A percentile compares a stretch with the other conserved stretches of the same genome.
Conservation (phyloP, 2,888 invertebrate species). For the Sminthurinus aureus region DNA sequence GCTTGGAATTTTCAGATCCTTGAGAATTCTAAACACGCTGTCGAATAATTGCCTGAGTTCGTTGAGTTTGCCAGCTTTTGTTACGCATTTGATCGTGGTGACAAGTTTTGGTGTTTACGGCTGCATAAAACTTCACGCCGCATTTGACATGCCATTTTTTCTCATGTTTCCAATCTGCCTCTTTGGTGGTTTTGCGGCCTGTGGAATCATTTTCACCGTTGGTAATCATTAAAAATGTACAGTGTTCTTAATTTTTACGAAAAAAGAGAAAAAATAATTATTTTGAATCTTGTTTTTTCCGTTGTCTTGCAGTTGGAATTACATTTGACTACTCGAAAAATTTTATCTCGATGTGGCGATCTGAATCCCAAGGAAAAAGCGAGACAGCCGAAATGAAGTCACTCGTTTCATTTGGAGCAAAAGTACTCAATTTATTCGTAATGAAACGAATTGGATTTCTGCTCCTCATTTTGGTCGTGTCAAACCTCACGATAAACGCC, state of each 20-base stretch:
- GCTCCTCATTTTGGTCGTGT: not conserved
- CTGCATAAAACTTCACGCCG: not conserved
- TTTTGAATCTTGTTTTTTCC: too few relatives aligned
- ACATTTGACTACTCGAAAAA: not conserved
- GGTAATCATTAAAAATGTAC: too few relatives aligned
- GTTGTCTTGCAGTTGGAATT: not conserved
- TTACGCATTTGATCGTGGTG: too few relatives aligned
- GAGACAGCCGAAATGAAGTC: not conserved
- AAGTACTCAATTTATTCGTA: not conserved
- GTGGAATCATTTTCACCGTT: not conserved
- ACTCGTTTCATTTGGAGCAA: not conserved
- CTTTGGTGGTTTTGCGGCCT: not conserved
- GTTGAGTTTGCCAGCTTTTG: too few relatives aligned
- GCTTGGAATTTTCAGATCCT: too few relatives aligned
- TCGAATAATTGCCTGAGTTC: too few relatives aligned
- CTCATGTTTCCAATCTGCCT: not conserved
- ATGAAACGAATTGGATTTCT: not conserved
- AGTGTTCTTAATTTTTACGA: too few relatives aligned
- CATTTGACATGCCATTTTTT: not conserved
- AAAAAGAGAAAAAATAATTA: too few relatives aligned
- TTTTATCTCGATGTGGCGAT: not conserved
- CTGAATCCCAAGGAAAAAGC: not conserved
- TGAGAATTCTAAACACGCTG: too few relatives aligned
- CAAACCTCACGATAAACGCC: not conserved
- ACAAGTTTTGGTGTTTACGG: not conserved